Percentiles rank a stretch among this genome's conserved stretches.
Evolutionary conservation across 1,140 invertebrate genomes (phyloP).

Genomic region (Aphis gossypii): DNA sequence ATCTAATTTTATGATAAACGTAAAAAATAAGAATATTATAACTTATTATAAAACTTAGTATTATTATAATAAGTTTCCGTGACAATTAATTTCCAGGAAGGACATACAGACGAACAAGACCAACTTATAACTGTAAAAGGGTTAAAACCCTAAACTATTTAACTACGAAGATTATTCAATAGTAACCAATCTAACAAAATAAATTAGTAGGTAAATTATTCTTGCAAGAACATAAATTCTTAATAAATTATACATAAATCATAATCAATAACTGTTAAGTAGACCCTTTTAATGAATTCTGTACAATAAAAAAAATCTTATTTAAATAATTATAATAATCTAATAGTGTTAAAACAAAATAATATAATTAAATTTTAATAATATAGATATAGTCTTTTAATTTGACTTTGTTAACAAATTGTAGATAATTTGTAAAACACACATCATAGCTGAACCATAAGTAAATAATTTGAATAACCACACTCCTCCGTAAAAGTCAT

Average conservation of each 20-base stretch:
- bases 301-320: neutral
- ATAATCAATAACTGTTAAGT: neutral
- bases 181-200: too few relatives aligned
- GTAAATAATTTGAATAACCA: conserved; percentile 37
- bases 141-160: too few relatives aligned
- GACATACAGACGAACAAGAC: too few relatives aligned
- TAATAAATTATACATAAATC: neutral
- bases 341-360: neutral
- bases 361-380: neutral
- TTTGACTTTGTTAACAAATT: neutral
- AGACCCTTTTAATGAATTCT: neutral
- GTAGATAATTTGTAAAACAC: conserved; percentile 6
- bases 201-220: neutral
- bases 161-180: too few relatives aligned
- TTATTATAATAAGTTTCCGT: too few relatives aligned
- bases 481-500: conserved; percentile 31
- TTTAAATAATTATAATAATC: neutral
- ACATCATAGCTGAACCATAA: conserved; percentile 23
- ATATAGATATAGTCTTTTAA: neutral
- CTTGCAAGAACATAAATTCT: neutral
- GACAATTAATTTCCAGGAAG: too few relatives aligned
- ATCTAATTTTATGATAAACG: too few relatives aligned
- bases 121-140: too few relatives aligned
- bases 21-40: too few relatives aligned
- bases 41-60: too few relatives aligned